Base-by-base conservation (phyloP, 2,888 invertebrate genomes). In the Acholoe squamosa region DNA sequence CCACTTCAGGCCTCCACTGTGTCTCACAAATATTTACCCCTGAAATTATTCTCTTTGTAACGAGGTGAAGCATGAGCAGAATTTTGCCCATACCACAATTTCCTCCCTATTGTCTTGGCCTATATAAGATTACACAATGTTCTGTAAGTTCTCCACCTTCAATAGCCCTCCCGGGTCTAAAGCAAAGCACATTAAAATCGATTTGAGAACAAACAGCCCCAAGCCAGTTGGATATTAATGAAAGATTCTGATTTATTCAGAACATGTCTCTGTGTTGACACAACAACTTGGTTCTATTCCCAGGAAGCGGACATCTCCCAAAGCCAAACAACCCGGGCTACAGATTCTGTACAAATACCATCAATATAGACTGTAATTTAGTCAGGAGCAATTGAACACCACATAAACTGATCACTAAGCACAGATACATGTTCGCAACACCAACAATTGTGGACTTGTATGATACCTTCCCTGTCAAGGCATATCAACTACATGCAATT, bases 41-140 rank as follows among this genome's bases (percentile, higher is more conserved):
- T 76, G 28, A 76, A 76, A 76, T 76, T 76, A 76, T 76, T 25
- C 28, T 31, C 76, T 31, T 76, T 76, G 76, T 76, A 76, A 76
- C 28, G 31, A 76, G 76, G 61, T 61, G 61, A 61, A n/a, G 61
- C 61, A 61, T 61, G 61, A 3, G 61, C 19, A 61, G 61, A 61
- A 61, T 61, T n/a, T 61, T 61, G 61, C 22, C 61, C 61, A 19
- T n/a, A 3, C 25, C 31, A 31, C 76, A 76, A 76, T 76, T 76
- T 61, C 28, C 31, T 7, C 0, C 31, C 76, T 76, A 25, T 76
- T 76, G 31, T 76, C 76, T 71, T 71, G 71, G 71, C 28, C 28
- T 71, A 25, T 71, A 71, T 71, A 28, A 28, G 28, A 71, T 71
- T 71, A 71, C 71, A 71, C 71, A 71, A 28, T 71, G 71, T 22